Base-by-base conservation (phyloP, 1,140 invertebrate genomes). In the Coenobita brevimanus region DNA sequence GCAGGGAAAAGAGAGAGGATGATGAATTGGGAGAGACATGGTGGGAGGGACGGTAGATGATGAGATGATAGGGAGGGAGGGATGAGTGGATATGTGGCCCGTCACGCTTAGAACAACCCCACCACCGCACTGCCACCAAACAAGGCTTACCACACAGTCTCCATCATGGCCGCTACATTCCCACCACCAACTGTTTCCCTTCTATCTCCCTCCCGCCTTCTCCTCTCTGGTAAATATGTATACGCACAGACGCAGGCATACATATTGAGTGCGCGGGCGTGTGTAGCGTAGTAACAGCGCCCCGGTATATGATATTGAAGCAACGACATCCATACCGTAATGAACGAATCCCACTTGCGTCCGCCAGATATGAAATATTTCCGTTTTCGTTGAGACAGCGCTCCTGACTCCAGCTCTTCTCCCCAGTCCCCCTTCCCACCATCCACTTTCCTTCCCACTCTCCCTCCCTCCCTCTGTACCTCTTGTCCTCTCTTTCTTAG, bases 321-420 rank as follows among this genome's bases (percentile, higher is more conserved):
- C 3, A 36, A 36, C 24, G 67, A 71, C 67, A 71, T 30, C 24
- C 36, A 30, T 33, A 41, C 38, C 17, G 33, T 73, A 41, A 41
- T 73, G 69, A 73, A 73, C 69, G 38, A 43, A 24, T 73, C 69
- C 36, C 10, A 36, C 33, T 73, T 41, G 10, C 27, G 13, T 24
- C 38, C 21, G 30, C 33, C 69, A 41, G 10, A 38, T 73, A 2
- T 38, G n/a, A 73, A 73, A 73, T 73, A 73, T 73, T 73, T 73
- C 69, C 69, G 69, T 73, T 73, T 73, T 73, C 69, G 69, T 73
- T 41, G 69, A 73, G 69, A 73, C 69, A 3, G 33, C 36, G 36
- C 41, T 73, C 36, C 33, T 64, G 17, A 6, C 17, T 6, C 6
- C 17, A 6, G 6, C 46, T 17, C 46, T 17, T 17, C n/a, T 38